These are phyloP conservation scores for Venturia canescens DNA, from an alignment of 1,140 invertebrate genomes.

Conservation along the genomic window DNA sequence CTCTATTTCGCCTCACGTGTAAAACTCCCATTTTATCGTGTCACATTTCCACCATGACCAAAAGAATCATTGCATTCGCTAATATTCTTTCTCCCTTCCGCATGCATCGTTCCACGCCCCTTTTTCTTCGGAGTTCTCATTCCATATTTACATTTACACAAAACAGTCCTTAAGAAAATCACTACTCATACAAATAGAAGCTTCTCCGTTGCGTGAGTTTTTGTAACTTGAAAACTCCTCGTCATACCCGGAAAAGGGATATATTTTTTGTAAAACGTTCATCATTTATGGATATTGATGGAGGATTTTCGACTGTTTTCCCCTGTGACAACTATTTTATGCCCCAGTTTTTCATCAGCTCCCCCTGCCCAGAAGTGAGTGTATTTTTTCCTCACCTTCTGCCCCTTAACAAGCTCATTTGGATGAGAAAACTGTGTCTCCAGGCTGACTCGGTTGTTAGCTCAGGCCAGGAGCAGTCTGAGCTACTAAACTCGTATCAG, in stretches of 20 bases:
- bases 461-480: not conserved
- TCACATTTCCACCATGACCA: slow-evolving; percentile 34
- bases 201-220: not conserved
- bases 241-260: not conserved
- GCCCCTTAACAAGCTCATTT: not conserved
- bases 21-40: slow-evolving; percentile 6
- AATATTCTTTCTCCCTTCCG: slow-evolving; percentile 14
- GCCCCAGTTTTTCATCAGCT: no score
- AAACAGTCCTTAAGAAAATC: slow-evolving; percentile 1
- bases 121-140: not conserved
- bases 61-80: slow-evolving; percentile 22
- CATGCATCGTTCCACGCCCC: not conserved
- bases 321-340: no score
- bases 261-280: not conserved
- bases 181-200: not conserved
- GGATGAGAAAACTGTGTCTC: not conserved
- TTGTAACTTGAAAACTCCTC: not conserved
- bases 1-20: not conserved
- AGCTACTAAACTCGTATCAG: slow-evolving; percentile 16
- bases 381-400: no score
- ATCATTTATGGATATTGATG: no score
- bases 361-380: no score
- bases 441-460: not conserved
- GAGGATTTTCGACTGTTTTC: no score
- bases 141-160: not conserved